phyloP scores from a whole-genome alignment of 1,140 invertebrate genomes.

The Oscheius sp. region DNA sequence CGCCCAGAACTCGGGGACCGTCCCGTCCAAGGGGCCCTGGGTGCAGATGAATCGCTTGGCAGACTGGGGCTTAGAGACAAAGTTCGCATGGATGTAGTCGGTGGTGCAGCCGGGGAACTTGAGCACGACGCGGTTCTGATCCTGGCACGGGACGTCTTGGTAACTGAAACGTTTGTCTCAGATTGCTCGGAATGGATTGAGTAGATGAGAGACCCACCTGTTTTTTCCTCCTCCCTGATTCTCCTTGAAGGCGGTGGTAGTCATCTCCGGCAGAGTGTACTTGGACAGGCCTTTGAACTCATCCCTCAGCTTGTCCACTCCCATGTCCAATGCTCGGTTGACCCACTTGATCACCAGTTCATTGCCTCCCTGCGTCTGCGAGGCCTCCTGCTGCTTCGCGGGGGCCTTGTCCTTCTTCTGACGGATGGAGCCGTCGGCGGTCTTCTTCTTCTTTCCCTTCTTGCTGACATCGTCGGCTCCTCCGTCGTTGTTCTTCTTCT shows the following conservation, averaged over 20 bases:
- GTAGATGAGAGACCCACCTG: too few species aligned
- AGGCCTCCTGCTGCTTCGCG: not conserved
- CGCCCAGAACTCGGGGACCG: conserved; percentile 64
- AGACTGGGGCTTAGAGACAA: not conserved
- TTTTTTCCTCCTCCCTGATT: conserved; percentile 26
- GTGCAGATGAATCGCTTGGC: conserved; percentile 20
- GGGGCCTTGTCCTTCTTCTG: not conserved
- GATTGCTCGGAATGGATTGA: too few species aligned
- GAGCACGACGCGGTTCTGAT: conserved; percentile 21
- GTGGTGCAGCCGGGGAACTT: not conserved
- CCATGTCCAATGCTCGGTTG: conserved; percentile 9
- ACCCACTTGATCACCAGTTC: conserved; percentile 17
- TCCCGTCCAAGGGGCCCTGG: conserved; percentile 49
- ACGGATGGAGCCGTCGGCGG: not conserved
- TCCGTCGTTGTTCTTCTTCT: not conserved
- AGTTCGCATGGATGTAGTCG: conserved; percentile 41
- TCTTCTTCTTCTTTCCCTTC: not conserved
- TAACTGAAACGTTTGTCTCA: too few species aligned
- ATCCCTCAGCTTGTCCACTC: not conserved
- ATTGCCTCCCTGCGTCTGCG: not conserved
- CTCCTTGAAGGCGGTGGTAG: not conserved
- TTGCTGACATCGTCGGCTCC: not conserved
- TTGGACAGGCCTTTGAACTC: conserved; percentile 13
- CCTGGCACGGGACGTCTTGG: conserved; percentile 24
- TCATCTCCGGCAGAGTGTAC: conserved; percentile 19